Evolutionary conservation across 2,113 vertebrate species (phyloP).

Genomic region (Hirundichthys speculiger): DNA sequence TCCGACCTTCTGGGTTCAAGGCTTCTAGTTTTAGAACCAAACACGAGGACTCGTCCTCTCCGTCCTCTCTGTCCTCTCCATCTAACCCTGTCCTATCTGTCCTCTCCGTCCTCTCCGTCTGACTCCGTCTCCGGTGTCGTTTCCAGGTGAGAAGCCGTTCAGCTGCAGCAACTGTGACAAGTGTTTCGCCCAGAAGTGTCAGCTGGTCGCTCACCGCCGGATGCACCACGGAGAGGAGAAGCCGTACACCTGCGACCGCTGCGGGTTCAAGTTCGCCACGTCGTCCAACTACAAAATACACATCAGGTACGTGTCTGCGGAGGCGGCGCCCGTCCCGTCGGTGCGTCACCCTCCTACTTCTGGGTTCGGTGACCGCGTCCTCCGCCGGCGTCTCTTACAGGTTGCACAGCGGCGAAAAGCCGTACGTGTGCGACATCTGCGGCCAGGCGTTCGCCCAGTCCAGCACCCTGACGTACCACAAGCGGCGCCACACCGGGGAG

Average conservation of each 20-base stretch:
- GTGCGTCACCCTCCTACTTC: too few species aligned
- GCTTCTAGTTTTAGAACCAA: too few species aligned
- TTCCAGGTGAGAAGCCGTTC: conserved; percentile 74
- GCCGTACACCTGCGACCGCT: conserved; percentile 72
- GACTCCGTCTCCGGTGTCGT: not conserved
- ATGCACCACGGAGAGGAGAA: conserved; percentile 77
- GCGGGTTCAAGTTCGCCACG: conserved; percentile 76
- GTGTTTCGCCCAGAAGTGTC: conserved; percentile 77
- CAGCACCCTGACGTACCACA: conserved; percentile 96
- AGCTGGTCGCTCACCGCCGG: conserved; percentile 74
- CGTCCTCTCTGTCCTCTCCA: too few species aligned
- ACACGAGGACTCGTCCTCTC: too few species aligned
- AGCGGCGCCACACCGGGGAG: conserved; percentile 95
- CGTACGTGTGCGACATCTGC: conserved; percentile 94
- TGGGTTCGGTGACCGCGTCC: too few species aligned
- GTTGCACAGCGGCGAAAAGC: conserved; percentile 98
- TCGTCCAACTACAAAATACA: conserved; percentile 79
- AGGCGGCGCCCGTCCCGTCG: too few species aligned
- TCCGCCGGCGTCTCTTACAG: conserved; percentile 69
- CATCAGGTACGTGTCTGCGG: conserved; percentile 61
- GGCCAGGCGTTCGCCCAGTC: conserved; percentile 96
- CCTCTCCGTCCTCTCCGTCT: not conserved
- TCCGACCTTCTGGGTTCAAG: too few species aligned
- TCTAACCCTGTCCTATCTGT: too few species aligned
- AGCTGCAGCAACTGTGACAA: conserved; percentile 67